Conservation (phyloP, 1,140 invertebrate genomes). For the Andricus grossulariae region DNA sequence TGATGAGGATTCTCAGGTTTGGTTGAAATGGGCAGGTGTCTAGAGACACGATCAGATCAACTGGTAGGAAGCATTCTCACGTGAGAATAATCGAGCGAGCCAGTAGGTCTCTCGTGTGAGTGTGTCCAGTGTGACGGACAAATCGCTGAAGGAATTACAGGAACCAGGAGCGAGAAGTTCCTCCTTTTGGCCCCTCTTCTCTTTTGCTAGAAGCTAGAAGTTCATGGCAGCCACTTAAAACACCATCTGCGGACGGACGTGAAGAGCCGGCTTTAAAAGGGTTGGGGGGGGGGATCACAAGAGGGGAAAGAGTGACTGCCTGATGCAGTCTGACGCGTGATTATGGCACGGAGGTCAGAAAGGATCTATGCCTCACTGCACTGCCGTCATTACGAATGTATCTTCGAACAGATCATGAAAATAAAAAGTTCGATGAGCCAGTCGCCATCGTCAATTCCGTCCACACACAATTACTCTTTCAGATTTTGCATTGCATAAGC, state of each 20-base stretch:
- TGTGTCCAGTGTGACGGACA: constrained; percentile 51
- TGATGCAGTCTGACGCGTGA: constrained; percentile 68
- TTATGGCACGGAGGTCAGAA: constrained; percentile 67
- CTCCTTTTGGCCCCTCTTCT: constrained; percentile 48
- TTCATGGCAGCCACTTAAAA: constrained; percentile 58
- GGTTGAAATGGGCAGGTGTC: constrained; percentile 12
- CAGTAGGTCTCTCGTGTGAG: constrained; percentile 31
- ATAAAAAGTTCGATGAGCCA: constrained; percentile 58
- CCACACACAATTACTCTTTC: too few relatives aligned
- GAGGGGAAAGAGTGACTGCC: constrained; percentile 49
- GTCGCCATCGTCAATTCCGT: background rate
- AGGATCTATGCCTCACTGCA: constrained; percentile 70
- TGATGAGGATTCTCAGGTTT: too few relatives aligned
- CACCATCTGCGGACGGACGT: constrained; percentile 59
- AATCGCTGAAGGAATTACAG: constrained; percentile 55
- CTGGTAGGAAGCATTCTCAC: constrained; percentile 53
- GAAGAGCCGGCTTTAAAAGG: constrained; percentile 44
- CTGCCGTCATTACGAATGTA: constrained; percentile 63
- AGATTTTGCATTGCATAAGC: background rate
- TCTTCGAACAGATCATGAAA: constrained; percentile 57
- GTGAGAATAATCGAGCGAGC: constrained; percentile 40
- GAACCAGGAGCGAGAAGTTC: constrained; percentile 48
- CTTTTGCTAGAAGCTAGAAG: constrained; percentile 51
- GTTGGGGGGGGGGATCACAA: constrained; percentile 40
- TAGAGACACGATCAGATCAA: constrained; percentile 51